phyloP scores from a whole-genome alignment of 1,140 invertebrate species.

The Macrocentrus cingulum region DNA sequence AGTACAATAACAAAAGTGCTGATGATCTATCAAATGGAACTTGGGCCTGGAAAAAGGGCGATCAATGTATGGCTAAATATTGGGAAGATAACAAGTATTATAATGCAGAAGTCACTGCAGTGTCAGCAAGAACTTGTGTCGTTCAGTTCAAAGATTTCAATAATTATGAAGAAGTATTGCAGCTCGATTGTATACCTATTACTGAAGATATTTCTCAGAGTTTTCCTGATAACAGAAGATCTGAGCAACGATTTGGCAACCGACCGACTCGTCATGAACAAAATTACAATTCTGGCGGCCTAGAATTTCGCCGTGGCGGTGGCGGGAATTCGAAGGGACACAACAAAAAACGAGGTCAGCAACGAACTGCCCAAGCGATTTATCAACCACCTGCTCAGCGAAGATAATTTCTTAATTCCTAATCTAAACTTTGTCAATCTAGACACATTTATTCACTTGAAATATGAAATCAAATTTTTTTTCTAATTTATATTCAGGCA shows the following conservation, averaged over 20 bases:
- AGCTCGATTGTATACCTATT: conserved; percentile 74
- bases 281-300: conserved; percentile 41
- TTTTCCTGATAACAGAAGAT: conserved; percentile 21
- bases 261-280: conserved; percentile 46
- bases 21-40: conserved; percentile 34
- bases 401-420: conserved; percentile 33
- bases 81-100: conserved; percentile 93
- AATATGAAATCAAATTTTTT: background rate
- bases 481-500: no score
- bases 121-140: conserved; percentile 78
- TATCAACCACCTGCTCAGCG: conserved; percentile 56
- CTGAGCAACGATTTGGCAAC: conserved; percentile 43
- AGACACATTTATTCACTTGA: background rate
- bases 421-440: conserved; percentile 12
- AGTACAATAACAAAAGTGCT: conserved; percentile 37
- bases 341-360: conserved; percentile 43
- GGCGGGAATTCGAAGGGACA: conserved; percentile 37
- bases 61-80: conserved; percentile 84
- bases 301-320: conserved; percentile 46
- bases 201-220: conserved; percentile 45
- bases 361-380: conserved; percentile 52
- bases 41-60: conserved; percentile 74
- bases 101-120: conserved; percentile 76
- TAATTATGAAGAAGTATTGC: conserved; percentile 85
- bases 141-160: conserved; percentile 85